These are phyloP conservation scores for Popillia japonica DNA, from an alignment of 1,140 invertebrate species.

Conservation along the genomic window DNA sequence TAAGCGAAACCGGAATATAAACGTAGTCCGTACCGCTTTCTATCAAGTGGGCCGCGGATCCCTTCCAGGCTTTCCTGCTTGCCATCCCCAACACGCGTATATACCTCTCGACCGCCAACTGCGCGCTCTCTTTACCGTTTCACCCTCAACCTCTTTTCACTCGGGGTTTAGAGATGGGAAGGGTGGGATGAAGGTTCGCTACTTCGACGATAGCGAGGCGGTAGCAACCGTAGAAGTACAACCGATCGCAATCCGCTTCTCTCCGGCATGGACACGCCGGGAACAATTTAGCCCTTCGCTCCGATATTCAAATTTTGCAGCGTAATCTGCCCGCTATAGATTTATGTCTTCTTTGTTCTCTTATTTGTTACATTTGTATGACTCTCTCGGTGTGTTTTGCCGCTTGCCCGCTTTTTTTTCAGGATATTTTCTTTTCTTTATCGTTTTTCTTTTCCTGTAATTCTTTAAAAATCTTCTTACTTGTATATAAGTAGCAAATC, in stretches of 20 bases:
- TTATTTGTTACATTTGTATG: constrained; percentile 42
- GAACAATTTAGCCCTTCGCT: constrained; percentile 41
- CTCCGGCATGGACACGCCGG: constrained; percentile 34
- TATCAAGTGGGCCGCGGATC: constrained; percentile 33
- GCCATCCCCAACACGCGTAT: constrained; percentile 10
- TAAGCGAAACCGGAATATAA: constrained; percentile 39
- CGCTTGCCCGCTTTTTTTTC: not conserved
- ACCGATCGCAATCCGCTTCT: not conserved
- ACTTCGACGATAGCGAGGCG: constrained; percentile 1
- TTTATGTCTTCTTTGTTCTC: constrained; percentile 43
- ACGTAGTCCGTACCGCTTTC: constrained; percentile 37
- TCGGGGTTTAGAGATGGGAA: not conserved
- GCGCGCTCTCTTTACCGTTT: constrained; percentile 35
- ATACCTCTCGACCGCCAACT: constrained; percentile 30
- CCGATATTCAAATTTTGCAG: constrained; percentile 43
- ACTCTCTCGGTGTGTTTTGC: constrained; percentile 31
- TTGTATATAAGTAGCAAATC: too few relatives aligned
- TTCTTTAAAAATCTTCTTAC: too few relatives aligned
- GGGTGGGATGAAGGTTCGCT: not conserved
- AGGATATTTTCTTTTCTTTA: not conserved
- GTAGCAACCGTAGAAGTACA: constrained; percentile 7
- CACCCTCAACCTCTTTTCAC: constrained; percentile 20
- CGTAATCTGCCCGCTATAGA: constrained; percentile 42
- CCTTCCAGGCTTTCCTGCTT: not conserved
- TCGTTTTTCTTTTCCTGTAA: too few relatives aligned